Percentiles rank a stretch among this genome's conserved stretches.
These are phyloP conservation scores for Drosophila sechellia DNA, from an alignment of 1,140 invertebrate species.

Conservation along the genomic window DNA sequence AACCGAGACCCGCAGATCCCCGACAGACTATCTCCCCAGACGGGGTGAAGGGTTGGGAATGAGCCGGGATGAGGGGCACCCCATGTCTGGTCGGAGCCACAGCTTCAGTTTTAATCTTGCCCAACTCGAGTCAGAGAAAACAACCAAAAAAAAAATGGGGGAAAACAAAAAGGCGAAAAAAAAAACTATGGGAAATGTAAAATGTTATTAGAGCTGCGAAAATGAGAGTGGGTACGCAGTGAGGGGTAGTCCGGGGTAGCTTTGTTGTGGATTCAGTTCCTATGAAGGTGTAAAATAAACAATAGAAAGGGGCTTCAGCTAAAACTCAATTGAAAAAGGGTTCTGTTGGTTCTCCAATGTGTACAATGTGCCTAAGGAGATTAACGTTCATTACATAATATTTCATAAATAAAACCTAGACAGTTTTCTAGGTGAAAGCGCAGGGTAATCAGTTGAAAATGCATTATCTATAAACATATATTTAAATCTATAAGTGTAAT, in stretches of 20 bases:
- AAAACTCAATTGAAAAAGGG: not conserved
- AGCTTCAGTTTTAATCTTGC: conserved; percentile 65
- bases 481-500: too few species aligned
- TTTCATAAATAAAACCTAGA: too few species aligned
- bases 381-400: too few species aligned
- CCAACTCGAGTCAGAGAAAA: conserved; percentile 14
- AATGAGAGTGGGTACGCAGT: not conserved
- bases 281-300: not conserved
- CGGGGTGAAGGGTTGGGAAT: not conserved
- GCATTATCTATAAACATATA: too few species aligned
- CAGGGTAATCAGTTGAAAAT: too few species aligned
- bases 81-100: conserved; percentile 29
- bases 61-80: not conserved
- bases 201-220: conserved; percentile 42
- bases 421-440: too few species aligned
- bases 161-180: not conserved
- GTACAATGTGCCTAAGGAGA: not conserved
- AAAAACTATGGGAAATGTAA: conserved; percentile 45
- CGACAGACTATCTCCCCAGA: conserved; percentile 20
- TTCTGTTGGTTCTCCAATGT: not conserved
- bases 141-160: not conserved
- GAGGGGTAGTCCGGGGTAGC: not conserved
- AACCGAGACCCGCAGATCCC: conserved; percentile 2
- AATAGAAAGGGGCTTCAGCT: not conserved
- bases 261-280: not conserved